These are phyloP conservation scores for Dunckerocampus dactyliophorus DNA, from an alignment of 2,113 vertebrate species.

Conservation along the genomic window DNA sequence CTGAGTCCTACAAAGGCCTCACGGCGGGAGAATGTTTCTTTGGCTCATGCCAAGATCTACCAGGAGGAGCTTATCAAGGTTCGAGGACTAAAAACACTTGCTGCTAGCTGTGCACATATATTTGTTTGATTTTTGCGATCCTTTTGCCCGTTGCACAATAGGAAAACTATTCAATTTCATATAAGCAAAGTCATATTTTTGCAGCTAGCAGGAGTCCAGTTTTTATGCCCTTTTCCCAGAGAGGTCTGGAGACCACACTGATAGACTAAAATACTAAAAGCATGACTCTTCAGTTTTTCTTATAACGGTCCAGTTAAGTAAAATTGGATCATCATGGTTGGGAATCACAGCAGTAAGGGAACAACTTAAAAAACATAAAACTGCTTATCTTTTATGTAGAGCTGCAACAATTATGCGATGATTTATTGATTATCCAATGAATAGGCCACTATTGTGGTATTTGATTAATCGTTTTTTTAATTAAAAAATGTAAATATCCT, in stretches of 20 bases:
- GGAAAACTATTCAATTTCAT: not conserved
- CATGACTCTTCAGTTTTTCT: too few species aligned
- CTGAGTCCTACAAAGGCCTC: slow-evolving; percentile 18
- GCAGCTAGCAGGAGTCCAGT: not conserved
- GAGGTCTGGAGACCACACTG: not conserved
- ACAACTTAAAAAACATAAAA: too few species aligned
- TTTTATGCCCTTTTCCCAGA: not conserved
- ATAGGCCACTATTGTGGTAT: too few species aligned
- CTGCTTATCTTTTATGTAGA: too few species aligned
- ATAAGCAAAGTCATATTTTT: not conserved
- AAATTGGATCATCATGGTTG: too few species aligned
- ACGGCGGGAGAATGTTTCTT: slow-evolving; percentile 14
- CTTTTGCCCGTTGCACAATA: slow-evolving; percentile 1
- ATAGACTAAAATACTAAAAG: not conserved
- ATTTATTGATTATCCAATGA: too few species aligned
- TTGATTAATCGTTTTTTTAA: too few species aligned
- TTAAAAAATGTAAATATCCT: too few species aligned
- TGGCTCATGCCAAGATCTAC: slow-evolving; percentile 17
- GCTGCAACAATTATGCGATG: too few species aligned
- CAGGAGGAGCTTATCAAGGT: slow-evolving; percentile 9
- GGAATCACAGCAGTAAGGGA: too few species aligned
- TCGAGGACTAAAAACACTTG: slow-evolving; percentile 1
- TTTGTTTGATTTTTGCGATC: slow-evolving; percentile 11
- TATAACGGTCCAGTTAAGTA: too few species aligned
- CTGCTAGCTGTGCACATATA: slow-evolving; percentile 8